Base-by-base conservation (phyloP, 2,113 vertebrate species). In the Nesospiza acunhae region DNA sequence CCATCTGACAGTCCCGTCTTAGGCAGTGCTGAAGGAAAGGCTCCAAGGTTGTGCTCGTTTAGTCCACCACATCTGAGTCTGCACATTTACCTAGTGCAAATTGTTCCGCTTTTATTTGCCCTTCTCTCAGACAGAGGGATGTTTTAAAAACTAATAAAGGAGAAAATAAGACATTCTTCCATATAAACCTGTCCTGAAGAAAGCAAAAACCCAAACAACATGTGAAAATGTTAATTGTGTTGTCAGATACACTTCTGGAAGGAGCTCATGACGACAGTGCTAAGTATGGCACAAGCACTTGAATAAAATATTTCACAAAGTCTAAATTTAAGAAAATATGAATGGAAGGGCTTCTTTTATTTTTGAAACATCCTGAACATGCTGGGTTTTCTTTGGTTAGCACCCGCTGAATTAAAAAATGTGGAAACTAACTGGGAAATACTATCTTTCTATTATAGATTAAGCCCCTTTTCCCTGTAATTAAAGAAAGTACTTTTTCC, bases 401-500 rank as follows among this genome's bases (percentile, higher is more conserved):
- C 6, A 41, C 6, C 9, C 11, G 67, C 31, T 75, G 27, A 75
- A 91, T 56, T 75, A 81, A 81, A 86, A 78, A 63, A 89, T 41
- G 4, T 64, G 16, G 23, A 87, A 94, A 87, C 20, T 31, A 72
- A 50, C 15, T 42, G 37, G 10, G 14, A 85, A 69, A 19, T 46
- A 47, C 35, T 73, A 19, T 30, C 35, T 89, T 94, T 73, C 50
- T 77, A 2, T 73, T 77, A 79, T 26, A 91, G 58, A 91, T 83
- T 60, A 76, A 91, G 30, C 3, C n/a, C 31, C 5, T 79, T 66
- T 63, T 31, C 19, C 24, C 21, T 90, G 33, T 85, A 90, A 66
- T 90, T 92, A 82, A 89, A 64, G 47, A 72, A 81, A 72, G 41
- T 37, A 46, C 4, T 80, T 96, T 94, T 95, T 87, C 59, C 31